Base-by-base conservation (phyloP, 2,888 invertebrate species). In the Eilema griseolum region DNA sequence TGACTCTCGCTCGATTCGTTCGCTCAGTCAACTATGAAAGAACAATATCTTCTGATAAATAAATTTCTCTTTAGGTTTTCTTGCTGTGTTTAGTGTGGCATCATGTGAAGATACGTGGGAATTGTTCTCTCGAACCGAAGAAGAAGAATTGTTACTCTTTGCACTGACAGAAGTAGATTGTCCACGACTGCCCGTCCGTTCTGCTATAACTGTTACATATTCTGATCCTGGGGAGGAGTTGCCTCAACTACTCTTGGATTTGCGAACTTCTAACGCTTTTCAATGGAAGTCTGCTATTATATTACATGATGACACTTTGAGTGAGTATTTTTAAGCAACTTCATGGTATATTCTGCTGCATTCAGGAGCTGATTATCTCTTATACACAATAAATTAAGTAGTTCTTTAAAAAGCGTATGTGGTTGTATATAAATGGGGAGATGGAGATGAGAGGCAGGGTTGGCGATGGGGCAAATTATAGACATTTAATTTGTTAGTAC, bases 161-260 rank as follows among this genome's bases (percentile, higher is more conserved):
- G 97, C 98, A 0, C 95, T 98, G 74, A 98, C 98, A 66, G 98
- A 97, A 86, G 95, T 97, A 0, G 97, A 98, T 84, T 98, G 98
- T 87, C 97, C 98, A 0, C 95, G 98, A 57, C 89, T 98, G 64
- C 97, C 98, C 0, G 82, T 93, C 0, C 90, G 95, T 41, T 94
- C 96, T 24, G 98, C 97, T 0, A 94, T 98, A 46, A 97, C 97
- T 65, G 96, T 96, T 68, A 98, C 98, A 0, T 92, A 97, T 68
- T 92, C 97, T n/a, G 94, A 95, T 1, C 92, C 95, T 57, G 97
- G 97, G 0, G 96, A 97, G 73, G 98, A 98, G 89, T 88, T 98
- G 73, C 96, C 98, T 0, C 98, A 98, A 90, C 89, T 98, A 24
- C 89, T 98, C 11, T 92, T 98, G 2, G 98, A 98, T 88, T 93